These are phyloP conservation scores for Uloborus plumipes DNA, from an alignment of 2,888 invertebrate genomes.

Conservation along the genomic window DNA sequence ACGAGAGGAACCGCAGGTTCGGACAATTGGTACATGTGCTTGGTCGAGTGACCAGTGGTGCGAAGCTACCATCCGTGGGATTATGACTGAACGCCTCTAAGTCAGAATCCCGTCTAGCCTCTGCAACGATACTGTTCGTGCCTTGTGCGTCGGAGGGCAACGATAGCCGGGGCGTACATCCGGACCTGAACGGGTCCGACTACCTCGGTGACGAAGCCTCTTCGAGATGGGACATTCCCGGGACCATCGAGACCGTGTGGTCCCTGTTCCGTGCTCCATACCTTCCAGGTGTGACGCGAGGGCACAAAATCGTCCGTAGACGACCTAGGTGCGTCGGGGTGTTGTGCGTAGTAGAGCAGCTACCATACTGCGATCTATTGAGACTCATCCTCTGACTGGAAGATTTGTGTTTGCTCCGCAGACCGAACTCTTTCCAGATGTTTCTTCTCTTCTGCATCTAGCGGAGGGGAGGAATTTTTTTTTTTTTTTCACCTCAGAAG, in stretches of 20 bases:
- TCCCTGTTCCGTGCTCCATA: too few relatives aligned
- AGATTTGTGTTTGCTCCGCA: too few relatives aligned
- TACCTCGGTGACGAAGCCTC: too few relatives aligned
- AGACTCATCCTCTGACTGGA: slow-evolving; percentile 76
- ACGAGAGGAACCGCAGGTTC: slow-evolving; percentile 77
- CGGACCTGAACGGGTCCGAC: too few relatives aligned
- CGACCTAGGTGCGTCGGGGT: slow-evolving; percentile 77
- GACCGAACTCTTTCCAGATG: too few relatives aligned
- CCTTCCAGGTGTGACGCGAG: slow-evolving; percentile 70
- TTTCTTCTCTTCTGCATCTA: too few relatives aligned
- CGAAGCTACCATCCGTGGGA: slow-evolving; percentile 79
- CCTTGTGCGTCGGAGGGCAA: slow-evolving; percentile 70
- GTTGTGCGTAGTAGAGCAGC: slow-evolving; percentile 77
- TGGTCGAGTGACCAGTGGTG: slow-evolving; percentile 78
- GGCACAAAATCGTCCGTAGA: slow-evolving; percentile 77
- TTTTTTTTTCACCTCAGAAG: too few relatives aligned
- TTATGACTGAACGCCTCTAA: slow-evolving; percentile 76
- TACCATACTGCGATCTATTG: slow-evolving; percentile 77
- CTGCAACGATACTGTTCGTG: slow-evolving; percentile 69
- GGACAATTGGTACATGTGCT: slow-evolving; percentile 78
- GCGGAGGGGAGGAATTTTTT: too few relatives aligned
- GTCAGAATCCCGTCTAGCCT: slow-evolving; percentile 78
- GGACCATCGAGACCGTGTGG: too few relatives aligned
- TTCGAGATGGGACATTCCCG: too few relatives aligned
- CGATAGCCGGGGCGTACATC: slow-evolving; percentile 69